These are phyloP conservation scores for Mesocricetus auratus DNA, from an alignment of 2,113 vertebrate species.

Conservation along the genomic window DNA sequence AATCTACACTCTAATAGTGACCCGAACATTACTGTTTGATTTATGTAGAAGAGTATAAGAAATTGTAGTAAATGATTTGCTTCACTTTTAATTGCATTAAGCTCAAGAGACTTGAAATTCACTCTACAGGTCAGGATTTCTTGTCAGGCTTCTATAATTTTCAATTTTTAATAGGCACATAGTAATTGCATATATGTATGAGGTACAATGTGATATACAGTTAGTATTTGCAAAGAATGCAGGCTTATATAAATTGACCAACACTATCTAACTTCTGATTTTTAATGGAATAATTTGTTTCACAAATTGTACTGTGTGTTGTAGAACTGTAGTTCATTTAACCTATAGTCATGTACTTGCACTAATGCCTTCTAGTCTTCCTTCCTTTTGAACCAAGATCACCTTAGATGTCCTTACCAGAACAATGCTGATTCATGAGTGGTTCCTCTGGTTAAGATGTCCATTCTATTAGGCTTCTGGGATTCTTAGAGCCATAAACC, in stretches of 20 bases:
- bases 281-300: not conserved
- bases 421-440: not conserved
- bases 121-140: not conserved
- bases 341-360: not conserved
- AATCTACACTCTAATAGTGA: not conserved
- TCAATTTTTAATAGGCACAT: not conserved
- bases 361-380: not conserved
- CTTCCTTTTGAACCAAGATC: not conserved
- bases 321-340: not conserved
- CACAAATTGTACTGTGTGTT: not conserved
- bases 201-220: not conserved
- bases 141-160: not conserved
- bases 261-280: not conserved
- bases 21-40: not conserved
- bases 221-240: not conserved
- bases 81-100: not conserved
- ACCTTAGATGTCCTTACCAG: not conserved
- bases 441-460: not conserved
- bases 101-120: not conserved
- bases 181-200: not conserved
- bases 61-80: not conserved
- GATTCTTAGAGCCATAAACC: not conserved
- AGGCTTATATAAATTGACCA: not conserved
- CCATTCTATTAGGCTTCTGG: not conserved
- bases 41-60: not conserved